Base-by-base conservation (phyloP, 2,888 invertebrate genomes). In the Plebejus melissa region DNA sequence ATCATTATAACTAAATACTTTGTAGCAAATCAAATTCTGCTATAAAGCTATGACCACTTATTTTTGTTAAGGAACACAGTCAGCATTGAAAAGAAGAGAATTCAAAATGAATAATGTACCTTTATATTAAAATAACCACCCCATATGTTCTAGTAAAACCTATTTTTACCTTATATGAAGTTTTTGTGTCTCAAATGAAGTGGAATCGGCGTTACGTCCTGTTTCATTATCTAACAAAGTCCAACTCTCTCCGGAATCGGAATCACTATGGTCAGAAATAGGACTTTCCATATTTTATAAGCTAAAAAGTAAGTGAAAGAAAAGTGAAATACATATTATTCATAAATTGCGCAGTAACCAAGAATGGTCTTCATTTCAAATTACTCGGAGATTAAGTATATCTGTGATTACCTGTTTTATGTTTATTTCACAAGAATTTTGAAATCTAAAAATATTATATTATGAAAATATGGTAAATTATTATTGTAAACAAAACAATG, bases 171-270 rank as follows among this genome's bases (percentile, higher is more conserved):
- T 86, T 80, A 86, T 84, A 80, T 74, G 78, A 76, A 79, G 82
- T 83, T 79, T 87, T 86, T 16, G 82, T 74, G 72, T 86, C 86
- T 6, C 86, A 84, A 46, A 11, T 32, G 32, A 65, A 65, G 65
- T 13, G 28, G 83, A 84, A 76, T 88, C 88, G 75, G 88, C 87
- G 2, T 81, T 85, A 75, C 83, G 83, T 1, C 82, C 76, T 57
- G 89, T 83, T 74, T 82, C 82, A 76, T 85, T 84, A 75, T 94
- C 93, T 74, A 94, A 82, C 78, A 94, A 81, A 71, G 91, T 94
- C 94, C 94, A 94, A 83, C 93, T 94, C 77, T 94, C 94, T 69
- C 93, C 92, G 46, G 94, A 94, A 83, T 94, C 94, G n/a, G 94
- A 94, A 83, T 94, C 94, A 80, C 93, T 94, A 79, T 90, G 90